Percentiles rank a stretch among this genome's conserved stretches.
Conservation (phyloP, 2,888 invertebrate species). For the Petrolisthes manimaculis region DNA sequence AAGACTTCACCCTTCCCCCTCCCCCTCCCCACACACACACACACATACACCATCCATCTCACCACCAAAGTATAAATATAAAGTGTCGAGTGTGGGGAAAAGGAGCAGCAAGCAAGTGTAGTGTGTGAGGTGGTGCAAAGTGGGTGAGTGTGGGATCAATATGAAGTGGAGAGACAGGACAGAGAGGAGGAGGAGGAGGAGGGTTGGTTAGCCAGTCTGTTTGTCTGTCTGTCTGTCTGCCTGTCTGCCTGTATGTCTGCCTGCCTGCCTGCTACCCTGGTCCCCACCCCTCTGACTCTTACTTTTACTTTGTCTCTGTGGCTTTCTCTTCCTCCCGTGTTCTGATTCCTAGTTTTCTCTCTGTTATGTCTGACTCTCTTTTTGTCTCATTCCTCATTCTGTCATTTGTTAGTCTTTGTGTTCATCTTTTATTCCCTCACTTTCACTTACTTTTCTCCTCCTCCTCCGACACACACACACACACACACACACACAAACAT, state of each 20-base stretch:
- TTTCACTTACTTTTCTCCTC: neutral
- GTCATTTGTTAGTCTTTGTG: neutral
- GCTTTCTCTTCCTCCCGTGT: neutral
- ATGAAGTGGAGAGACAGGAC: neutral
- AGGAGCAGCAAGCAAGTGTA: neutral
- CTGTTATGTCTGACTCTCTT: neutral
- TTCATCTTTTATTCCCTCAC: neutral
- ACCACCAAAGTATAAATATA: neutral
- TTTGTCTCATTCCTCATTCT: neutral
- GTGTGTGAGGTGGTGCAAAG: neutral
- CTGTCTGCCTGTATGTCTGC: neutral
- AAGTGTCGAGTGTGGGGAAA: neutral
- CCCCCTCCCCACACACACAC: no score
- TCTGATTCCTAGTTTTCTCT: neutral
- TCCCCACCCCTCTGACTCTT: neutral
- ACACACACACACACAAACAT: neutral
- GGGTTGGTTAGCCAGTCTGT: neutral
- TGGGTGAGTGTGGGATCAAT: conserved; percentile 26
- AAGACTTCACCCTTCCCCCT: no score
- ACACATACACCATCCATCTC: no score
- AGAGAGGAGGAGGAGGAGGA: neutral
- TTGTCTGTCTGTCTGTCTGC: neutral
- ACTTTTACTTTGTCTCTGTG: neutral
- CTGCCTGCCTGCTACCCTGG: neutral
- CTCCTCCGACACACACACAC: neutral